Evolutionary conservation across 2,888 invertebrate genomes (phyloP), one percentile per base, ranked within the genome.

Genomic region (Andrena hattorfiana): DNA sequence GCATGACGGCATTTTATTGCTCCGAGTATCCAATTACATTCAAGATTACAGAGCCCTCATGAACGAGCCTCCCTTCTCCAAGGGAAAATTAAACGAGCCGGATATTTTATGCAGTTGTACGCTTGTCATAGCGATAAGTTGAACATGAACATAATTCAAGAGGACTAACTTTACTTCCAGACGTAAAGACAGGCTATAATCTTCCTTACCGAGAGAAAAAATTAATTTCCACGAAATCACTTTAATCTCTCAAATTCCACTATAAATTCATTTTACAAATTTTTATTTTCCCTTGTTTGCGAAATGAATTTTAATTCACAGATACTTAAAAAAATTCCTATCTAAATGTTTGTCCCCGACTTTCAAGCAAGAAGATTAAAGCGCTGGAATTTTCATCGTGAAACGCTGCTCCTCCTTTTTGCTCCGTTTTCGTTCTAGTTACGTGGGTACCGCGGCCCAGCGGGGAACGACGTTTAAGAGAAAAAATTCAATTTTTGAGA

Each of bases 21-120:
- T 54, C 20, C 54, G 8, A 54, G 54, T 23, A 20, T 54, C 20
- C 54, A 54, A 54, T 54, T 54, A n/a, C n/a, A 54, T 54, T 54
- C 20, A 10, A 23, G 54, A 54, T 54, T 54, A 8, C 20, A 20
- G 23, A 54, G 20, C 20, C 20, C 20, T 54, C 20, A 20, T 20
- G 23, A 54, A 23, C n/a, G 54, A 54, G 54, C 20, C 8, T 20
- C 8, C 20, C 8, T 23, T 8, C 3, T 20, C 20, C 54, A 10
- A 2, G 54, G 23, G 8, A 20, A 8, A 20, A 54, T 54, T n/a
- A 54, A 54, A 54, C 54, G 20, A 54, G 23, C 20, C 8, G 23
- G 8, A 54, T 20, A 54, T 54, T 54, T 54, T 23, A 54, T 54
- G 20, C 20, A 23, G n/a, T 20, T 20, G 20, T 20, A 20, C 20